These are phyloP conservation scores for Apotomis turbidana DNA, from an alignment of 2,888 invertebrate species.

Conservation along the genomic window DNA sequence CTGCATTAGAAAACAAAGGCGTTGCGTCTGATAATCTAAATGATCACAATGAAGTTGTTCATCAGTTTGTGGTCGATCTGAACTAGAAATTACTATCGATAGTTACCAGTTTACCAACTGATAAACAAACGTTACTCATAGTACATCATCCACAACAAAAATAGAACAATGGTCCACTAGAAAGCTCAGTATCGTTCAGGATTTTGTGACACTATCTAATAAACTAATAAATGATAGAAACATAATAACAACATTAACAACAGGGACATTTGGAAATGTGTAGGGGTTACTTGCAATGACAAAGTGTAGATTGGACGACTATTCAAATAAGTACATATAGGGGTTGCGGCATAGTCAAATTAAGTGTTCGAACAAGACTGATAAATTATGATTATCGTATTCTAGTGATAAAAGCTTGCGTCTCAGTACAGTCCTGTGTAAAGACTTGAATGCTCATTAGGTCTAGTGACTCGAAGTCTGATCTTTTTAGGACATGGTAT, in stretches of 20 bases:
- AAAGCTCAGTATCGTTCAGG: constrained; percentile 81
- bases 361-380: constrained; percentile 35
- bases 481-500: constrained; percentile 55
- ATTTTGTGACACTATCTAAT: constrained; percentile 58
- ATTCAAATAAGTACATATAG: constrained; percentile 31
- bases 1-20: constrained; percentile 60
- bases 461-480: constrained; percentile 35
- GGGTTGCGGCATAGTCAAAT: constrained; percentile 38
- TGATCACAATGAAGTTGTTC: constrained; percentile 68
- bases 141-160: constrained; percentile 64
- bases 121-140: constrained; percentile 29
- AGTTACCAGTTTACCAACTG: constrained; percentile 41
- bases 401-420: constrained; percentile 62
- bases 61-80: constrained; percentile 64
- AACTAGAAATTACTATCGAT: constrained; percentile 36
- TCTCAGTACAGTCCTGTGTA: constrained; percentile 61
- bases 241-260: constrained; percentile 46
- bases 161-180: constrained; percentile 67
- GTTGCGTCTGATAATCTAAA: constrained; percentile 65
- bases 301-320: constrained; percentile 37
- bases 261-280: constrained; percentile 42
- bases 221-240: constrained; percentile 50
- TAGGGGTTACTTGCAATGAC: constrained; percentile 43
- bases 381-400: constrained; percentile 34
- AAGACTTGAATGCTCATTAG: constrained; percentile 41